Conservation (phyloP, 1,140 invertebrate genomes). For the Drosophila sp. region DNA sequence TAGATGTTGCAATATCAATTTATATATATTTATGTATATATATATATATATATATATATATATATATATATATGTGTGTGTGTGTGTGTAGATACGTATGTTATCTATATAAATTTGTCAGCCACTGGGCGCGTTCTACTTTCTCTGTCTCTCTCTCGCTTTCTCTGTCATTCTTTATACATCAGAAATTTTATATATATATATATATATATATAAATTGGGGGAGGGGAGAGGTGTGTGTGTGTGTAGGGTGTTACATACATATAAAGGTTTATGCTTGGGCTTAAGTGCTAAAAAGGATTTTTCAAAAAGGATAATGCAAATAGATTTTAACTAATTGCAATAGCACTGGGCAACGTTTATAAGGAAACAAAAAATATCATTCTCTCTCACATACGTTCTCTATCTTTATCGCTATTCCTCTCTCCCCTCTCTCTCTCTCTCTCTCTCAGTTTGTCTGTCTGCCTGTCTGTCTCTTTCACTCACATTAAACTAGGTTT, state of each 20-base stretch:
- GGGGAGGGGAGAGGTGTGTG: constrained; percentile 1
- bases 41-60: constrained; percentile 9
- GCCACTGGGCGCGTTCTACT: constrained; percentile 2
- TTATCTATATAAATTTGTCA: constrained; percentile 44
- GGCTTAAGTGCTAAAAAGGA: constrained; percentile 40
- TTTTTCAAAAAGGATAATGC: constrained; percentile 20
- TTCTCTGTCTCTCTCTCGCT: constrained; percentile 14
- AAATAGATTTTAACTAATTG: constrained; percentile 40
- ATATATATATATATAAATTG: too few species aligned
- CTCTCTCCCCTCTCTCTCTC: constrained; percentile 5
- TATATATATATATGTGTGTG: constrained; percentile 7
- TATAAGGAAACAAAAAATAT: constrained; percentile 19
- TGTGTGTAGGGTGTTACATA: constrained; percentile 27
- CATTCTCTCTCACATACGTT: constrained; percentile 3
- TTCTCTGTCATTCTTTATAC: constrained; percentile 23
- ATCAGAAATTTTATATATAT: constrained; percentile 12
- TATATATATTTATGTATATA: constrained; percentile 37
- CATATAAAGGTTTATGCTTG: constrained; percentile 41
- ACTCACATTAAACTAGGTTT: constrained; percentile 49
- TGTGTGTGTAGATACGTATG: constrained; percentile 35
- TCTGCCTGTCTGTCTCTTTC: constrained; percentile 16
- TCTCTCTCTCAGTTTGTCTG: constrained; percentile 21
- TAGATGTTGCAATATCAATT: constrained; percentile 69
- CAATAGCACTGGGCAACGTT: constrained; percentile 51
- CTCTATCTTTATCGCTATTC: not conserved